Evolutionary conservation across 2,888 invertebrate genomes (phyloP).

Genomic region (Tineola bisselliella): DNA sequence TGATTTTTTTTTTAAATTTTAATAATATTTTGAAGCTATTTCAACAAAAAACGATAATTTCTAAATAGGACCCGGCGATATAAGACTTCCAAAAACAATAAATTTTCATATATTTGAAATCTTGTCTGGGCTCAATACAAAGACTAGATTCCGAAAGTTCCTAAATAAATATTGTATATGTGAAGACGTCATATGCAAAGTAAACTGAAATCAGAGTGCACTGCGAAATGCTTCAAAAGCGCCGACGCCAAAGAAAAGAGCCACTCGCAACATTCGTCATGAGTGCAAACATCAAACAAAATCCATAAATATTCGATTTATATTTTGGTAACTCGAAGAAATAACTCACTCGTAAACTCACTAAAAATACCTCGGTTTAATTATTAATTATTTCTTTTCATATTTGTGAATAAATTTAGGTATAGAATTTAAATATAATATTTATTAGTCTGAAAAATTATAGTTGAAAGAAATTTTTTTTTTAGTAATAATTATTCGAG

Average conservation of each 20-base stretch:
- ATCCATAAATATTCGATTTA: neutral
- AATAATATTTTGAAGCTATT: too few relatives aligned
- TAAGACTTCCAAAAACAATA: too few relatives aligned
- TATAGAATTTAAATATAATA: too few relatives aligned
- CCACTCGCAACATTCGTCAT: neutral
- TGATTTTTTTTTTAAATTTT: too few relatives aligned
- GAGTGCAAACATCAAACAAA: slow-evolving; percentile 8
- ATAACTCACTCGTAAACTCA: neutral
- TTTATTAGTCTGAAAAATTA: neutral
- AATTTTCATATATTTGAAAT: too few relatives aligned
- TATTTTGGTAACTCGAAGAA: neutral
- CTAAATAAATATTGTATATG: slow-evolving; percentile 1
- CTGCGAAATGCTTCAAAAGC: slow-evolving; percentile 7
- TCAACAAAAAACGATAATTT: too few relatives aligned
- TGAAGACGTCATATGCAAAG: neutral
- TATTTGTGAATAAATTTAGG: too few relatives aligned
- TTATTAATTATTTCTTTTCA: neutral
- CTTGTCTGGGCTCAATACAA: neutral
- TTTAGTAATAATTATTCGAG: too few relatives aligned
- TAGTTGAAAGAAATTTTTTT: neutral
- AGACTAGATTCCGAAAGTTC: neutral
- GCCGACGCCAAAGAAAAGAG: neutral
- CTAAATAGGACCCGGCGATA: too few relatives aligned
- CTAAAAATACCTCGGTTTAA: neutral
- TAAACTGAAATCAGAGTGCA: slow-evolving; percentile 12